phyloP scores from a whole-genome alignment of 2,888 invertebrate genomes.

The Platynereis dumerilii region DNA sequence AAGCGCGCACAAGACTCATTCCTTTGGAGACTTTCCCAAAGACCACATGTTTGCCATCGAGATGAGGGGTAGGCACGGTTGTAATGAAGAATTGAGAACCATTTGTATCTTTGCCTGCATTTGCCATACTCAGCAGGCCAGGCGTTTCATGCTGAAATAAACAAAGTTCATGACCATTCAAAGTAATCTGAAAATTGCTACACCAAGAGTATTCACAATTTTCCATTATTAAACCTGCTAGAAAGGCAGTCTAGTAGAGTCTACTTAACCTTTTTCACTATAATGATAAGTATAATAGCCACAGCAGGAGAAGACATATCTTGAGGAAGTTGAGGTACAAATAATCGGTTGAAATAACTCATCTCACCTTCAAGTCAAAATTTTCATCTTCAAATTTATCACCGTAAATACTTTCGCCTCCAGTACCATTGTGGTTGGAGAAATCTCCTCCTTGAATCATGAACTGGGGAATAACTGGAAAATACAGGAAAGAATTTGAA shows the following conservation, averaged over 20 bases:
- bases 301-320: too few relatives aligned
- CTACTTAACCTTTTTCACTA: too few relatives aligned
- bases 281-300: too few relatives aligned
- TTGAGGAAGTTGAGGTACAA: too few relatives aligned
- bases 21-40: conserved; percentile 83
- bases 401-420: conserved; percentile 57
- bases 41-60: conserved; percentile 82
- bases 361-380: conserved; percentile 50
- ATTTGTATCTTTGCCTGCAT: conserved; percentile 59
- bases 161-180: neutral
- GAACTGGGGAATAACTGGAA: conserved; percentile 55
- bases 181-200: too few relatives aligned
- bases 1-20: conserved; percentile 74
- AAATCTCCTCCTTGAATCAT: conserved; percentile 60
- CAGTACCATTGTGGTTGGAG: conserved; percentile 54
- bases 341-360: too few relatives aligned
- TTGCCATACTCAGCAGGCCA: conserved; percentile 61
- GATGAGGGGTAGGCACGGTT: conserved; percentile 75
- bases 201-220: too few relatives aligned
- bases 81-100: conserved; percentile 68
- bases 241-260: too few relatives aligned
- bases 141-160: conserved; percentile 54
- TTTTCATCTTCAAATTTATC: conserved; percentile 60
- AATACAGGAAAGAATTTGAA: conserved; percentile 13
- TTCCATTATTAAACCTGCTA: too few relatives aligned